Evolutionary conservation across 2,888 invertebrate genomes (phyloP).

Genomic region (Agrotis ipsilon): DNA sequence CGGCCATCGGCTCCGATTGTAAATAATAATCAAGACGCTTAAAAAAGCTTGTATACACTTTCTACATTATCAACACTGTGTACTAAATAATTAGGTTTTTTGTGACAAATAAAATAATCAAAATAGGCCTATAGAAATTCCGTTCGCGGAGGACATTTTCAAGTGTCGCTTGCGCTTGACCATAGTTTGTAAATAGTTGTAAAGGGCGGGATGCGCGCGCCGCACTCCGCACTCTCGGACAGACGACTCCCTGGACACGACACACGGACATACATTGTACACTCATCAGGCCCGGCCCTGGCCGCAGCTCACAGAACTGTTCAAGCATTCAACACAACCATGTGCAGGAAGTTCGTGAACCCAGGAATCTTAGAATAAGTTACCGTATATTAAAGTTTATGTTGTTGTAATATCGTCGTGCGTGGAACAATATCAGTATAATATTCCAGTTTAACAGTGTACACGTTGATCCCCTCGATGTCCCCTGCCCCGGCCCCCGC

Average conservation of each 20-base stretch:
- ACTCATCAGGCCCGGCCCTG: slow-evolving; percentile 21
- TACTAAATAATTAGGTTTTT: slow-evolving; percentile 77
- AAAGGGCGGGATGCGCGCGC: slow-evolving; percentile 66
- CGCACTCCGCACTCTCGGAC: slow-evolving; percentile 55
- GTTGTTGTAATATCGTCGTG: slow-evolving; percentile 76
- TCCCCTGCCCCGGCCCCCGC: slow-evolving; percentile 58
- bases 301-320: slow-evolving; percentile 40
- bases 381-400: slow-evolving; percentile 69
- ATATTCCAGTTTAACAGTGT: slow-evolving; percentile 59
- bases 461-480: slow-evolving; percentile 60
- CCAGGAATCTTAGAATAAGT: slow-evolving; percentile 75
- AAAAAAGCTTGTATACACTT: slow-evolving; percentile 84
- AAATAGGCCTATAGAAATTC: slow-evolving; percentile 79
- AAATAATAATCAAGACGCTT: slow-evolving; percentile 84
- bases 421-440: slow-evolving; percentile 66
- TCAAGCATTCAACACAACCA: slow-evolving; percentile 58
- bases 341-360: slow-evolving; percentile 49
- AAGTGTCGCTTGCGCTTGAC: slow-evolving; percentile 74
- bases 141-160: slow-evolving; percentile 67
- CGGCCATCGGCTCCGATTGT: slow-evolving; percentile 78
- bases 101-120: slow-evolving; percentile 71
- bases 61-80: slow-evolving; percentile 84
- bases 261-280: slow-evolving; percentile 41
- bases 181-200: slow-evolving; percentile 71
- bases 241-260: slow-evolving; percentile 45